A percentile compares a stretch with the other conserved stretches of the same genome.
Evolutionary conservation across 2,888 invertebrate genomes (phyloP).

Genomic region (Megamerina dolium): DNA sequence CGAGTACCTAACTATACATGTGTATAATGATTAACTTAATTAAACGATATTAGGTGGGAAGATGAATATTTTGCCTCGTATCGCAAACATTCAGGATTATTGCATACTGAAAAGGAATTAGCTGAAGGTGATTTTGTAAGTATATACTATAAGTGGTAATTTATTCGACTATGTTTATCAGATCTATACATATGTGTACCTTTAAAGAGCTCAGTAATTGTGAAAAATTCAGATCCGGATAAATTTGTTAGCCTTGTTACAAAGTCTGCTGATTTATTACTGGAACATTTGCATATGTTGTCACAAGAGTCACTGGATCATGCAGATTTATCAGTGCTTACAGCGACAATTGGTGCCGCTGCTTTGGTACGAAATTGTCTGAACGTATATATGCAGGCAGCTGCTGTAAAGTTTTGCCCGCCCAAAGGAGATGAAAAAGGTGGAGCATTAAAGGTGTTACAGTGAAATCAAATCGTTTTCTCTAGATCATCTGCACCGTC

Average conservation of each 20-base stretch:
- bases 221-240: constrained; percentile 70
- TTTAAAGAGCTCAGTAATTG: constrained; percentile 49
- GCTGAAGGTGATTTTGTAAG: constrained; percentile 38
- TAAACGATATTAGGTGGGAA: constrained; percentile 57
- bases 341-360: constrained; percentile 75
- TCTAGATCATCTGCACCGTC: background rate
- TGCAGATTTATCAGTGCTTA: constrained; percentile 73
- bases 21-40: background rate
- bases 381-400: constrained; percentile 65
- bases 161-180: too few species aligned
- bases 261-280: constrained; percentile 65
- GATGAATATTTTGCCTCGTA: constrained; percentile 75
- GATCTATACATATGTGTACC: too few species aligned
- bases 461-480: background rate
- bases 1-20: background rate
- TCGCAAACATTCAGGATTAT: constrained; percentile 58
- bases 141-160: too few species aligned
- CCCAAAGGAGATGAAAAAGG: constrained; percentile 49
- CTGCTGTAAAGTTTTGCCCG: constrained; percentile 42
- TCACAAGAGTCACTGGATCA: constrained; percentile 81
- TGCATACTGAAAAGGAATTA: constrained; percentile 45
- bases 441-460: constrained; percentile 40
- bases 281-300: constrained; percentile 71
- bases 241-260: constrained; percentile 67
- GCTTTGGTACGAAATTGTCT: constrained; percentile 72